phyloP scores from a whole-genome alignment of 2,113 vertebrate genomes.

The Alligator sinensis region DNA sequence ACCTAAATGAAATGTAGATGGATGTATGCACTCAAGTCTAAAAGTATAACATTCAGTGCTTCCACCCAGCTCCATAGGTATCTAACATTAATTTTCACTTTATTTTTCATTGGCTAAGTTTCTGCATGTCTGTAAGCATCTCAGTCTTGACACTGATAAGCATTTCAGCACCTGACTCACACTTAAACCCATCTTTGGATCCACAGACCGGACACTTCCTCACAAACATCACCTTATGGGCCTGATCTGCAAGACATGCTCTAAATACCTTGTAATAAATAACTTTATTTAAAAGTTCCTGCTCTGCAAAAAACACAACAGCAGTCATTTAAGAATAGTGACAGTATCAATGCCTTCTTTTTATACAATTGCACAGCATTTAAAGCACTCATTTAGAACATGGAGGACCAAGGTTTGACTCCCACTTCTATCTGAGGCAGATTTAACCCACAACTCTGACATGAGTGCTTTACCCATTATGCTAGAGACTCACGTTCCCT shows the following conservation, averaged over 20 bases:
- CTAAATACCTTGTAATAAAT: not conserved
- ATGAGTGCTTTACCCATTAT: too few relatives aligned
- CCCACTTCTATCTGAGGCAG: too few relatives aligned
- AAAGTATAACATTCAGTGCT: not conserved
- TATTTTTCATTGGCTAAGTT: too few relatives aligned
- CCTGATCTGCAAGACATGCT: fast-evolving
- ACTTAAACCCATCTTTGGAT: fast-evolving
- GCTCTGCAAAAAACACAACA: not conserved
- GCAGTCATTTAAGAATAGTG: not conserved
- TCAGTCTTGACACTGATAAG: not conserved
- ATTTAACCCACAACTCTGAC: too few relatives aligned
- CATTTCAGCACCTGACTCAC: not conserved
- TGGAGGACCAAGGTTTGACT: too few relatives aligned
- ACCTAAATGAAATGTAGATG: too few relatives aligned
- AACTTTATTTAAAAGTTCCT: not conserved
- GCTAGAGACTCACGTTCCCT: too few relatives aligned
- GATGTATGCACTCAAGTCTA: not conserved
- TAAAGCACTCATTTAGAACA: too few relatives aligned
- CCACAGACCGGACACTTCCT: not conserved
- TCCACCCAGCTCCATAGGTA: too few relatives aligned
- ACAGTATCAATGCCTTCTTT: not conserved
- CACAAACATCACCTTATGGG: not conserved
- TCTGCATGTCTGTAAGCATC: too few relatives aligned
- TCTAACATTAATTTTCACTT: too few relatives aligned
- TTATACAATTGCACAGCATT: too few relatives aligned